Base-by-base conservation (phyloP, 2,888 invertebrate genomes). In the Ptilodon capucinus region DNA sequence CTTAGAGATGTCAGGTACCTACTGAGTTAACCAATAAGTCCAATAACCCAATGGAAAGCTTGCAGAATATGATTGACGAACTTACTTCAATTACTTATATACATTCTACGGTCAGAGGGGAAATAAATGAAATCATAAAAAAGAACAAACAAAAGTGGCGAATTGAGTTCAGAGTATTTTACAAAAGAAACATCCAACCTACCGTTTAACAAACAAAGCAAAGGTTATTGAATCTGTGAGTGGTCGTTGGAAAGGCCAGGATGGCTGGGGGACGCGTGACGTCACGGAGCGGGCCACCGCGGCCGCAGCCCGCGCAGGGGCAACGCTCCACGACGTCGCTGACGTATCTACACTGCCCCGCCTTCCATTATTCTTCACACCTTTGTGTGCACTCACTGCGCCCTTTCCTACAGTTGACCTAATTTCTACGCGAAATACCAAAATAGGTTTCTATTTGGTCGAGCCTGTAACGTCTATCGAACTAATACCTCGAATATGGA, bases 291-390 rank as follows among this genome's bases (percentile, higher is more conserved):
- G 42, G 32, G 32, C 13, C 14, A 32, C 52, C 48, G 45, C 54
- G 60, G 60, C 61, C 58, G 60, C 60, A 54, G 48, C 49, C 62
- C 65, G 68, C 64, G 66, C 68, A 62, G 68, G 84, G 81, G 70
- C 85, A 78, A 68, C 81, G 85, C 83, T 74, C 86, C 60, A 48
- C 54, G 32, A 67, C 74, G 74, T 74, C 77, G 75, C 51, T 56
- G 51, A 50, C 55, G 48, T 51, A 48, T 59, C 53, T 57, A 46
- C 48, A 49, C 55, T 47, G 58, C 65, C 64, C 56, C 62, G 54
- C 58, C 58, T 60, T 42, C 60, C 11, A 56, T 44, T 44, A 51
- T 57, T 55, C 59, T 60, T 55, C 61, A 58, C 57, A 64, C 64
- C 60, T 23, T 6, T 8, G 8, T 6, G 64, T 64, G 49, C 63